Conservation (phyloP, 2,888 invertebrate genomes). For the Ypsolopha scabrella region DNA sequence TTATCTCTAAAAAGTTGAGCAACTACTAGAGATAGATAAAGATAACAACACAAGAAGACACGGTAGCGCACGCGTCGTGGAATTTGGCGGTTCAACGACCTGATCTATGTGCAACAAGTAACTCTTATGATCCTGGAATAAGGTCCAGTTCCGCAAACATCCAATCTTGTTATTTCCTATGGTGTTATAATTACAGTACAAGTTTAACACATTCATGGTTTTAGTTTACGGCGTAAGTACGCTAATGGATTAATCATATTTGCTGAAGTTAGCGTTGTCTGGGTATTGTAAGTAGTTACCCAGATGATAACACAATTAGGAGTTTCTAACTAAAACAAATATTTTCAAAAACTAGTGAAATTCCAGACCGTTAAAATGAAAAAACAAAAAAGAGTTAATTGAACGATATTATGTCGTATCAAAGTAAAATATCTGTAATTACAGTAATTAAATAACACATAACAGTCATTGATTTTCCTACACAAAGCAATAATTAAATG, state of each 20-base stretch:
- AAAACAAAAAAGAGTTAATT: too few species aligned
- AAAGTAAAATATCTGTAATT: too few species aligned
- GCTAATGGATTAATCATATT: background rate
- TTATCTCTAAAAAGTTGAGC: background rate
- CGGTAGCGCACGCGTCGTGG: background rate
- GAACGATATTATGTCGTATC: too few species aligned
- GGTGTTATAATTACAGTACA: background rate
- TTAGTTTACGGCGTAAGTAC: background rate
- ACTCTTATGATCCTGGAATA: background rate
- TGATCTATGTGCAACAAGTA: background rate
- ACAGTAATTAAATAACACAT: too few species aligned
- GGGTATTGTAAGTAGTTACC: background rate
- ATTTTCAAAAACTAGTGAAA: too few species aligned
- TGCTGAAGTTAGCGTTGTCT: background rate
- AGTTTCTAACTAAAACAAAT: too few species aligned
- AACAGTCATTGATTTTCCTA: too few species aligned
- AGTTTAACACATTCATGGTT: background rate
- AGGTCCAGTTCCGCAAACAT: background rate
- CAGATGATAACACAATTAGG: too few species aligned
- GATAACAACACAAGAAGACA: background rate
- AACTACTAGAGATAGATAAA: background rate
- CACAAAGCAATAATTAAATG: too few species aligned
- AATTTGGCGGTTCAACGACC: background rate
- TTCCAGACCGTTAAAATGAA: too few species aligned
- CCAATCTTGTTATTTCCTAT: background rate